Evolutionary conservation across 2,888 invertebrate genomes (phyloP), one percentile per base, ranked within the genome.

Genomic region (Carcina quercana): DNA sequence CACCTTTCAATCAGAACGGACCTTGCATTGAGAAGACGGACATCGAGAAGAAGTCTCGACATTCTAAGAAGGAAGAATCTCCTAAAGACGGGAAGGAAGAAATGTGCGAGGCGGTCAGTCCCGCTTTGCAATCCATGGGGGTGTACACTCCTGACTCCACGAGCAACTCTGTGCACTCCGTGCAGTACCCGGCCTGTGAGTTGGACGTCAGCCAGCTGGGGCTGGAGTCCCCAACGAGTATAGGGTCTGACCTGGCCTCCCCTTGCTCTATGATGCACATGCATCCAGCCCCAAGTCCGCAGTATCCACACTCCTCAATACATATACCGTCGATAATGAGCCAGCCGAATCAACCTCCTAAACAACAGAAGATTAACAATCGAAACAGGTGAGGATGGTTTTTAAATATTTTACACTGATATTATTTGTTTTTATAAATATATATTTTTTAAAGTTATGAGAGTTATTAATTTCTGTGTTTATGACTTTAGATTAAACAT

Each of bases 101-200:
- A 43, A 57, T 69, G 57, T 78, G 82, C 25, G 80, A 78, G 32
- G 70, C 82, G 0, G 80, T 78, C 5, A 83, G 83, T 26, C 84
- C 88, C 0, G 91, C 91, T 28, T 69, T 92, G 38, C 89, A 91
- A n/a, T 92, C 92, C 1, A 90, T 94, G 89, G 93, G 93, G 0
- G 93, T 94, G 0, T 95, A 95, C 57, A 94, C 93, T 0, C 92
- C 94, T 0, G 94, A 94, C 53, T 91, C 94, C 0, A 91, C 93
- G 0, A 91, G 92, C 20, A 94, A 93, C 60, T 92, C 92, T 0
- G 92, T 94, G 5, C 92, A 93, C 43, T 91, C 93, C 30, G 86
- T 95, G 47, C 89, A 89, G 49, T 93, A 93, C 53, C 87, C 88
- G 0, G 91, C 92, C 34, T 93, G 93, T 51, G 94, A 95, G 48